Conservation (phyloP, 2,888 invertebrate genomes). For the Phengaris arion region DNA sequence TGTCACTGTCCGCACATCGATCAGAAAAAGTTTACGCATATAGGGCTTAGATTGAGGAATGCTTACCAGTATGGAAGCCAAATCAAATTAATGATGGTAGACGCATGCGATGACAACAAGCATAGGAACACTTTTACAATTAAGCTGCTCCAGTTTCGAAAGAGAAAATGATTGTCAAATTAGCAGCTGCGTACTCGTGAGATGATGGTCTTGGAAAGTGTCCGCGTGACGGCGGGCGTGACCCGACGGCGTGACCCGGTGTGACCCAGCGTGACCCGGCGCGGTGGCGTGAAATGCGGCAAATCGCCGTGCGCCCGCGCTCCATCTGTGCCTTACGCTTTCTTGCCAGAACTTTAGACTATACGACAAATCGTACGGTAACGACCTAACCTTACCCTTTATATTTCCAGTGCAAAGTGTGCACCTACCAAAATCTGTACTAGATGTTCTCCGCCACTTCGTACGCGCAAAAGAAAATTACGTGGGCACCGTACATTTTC, state of each 20-base stretch:
- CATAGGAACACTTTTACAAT: neutral
- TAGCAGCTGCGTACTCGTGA: conserved; percentile 36
- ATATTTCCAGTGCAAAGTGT: too few relatives aligned
- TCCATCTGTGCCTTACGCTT: conserved; percentile 47
- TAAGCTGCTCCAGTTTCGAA: conserved; percentile 19
- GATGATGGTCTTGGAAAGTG: conserved; percentile 56
- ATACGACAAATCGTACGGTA: conserved; percentile 36
- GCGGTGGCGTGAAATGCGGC: conserved; percentile 71
- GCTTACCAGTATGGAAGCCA: too few relatives aligned
- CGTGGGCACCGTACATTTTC: too few relatives aligned
- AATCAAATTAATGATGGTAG: too few relatives aligned
- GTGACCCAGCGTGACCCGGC: conserved; percentile 72
- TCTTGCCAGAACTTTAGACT: conserved; percentile 39
- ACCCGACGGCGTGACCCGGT: conserved; percentile 60
- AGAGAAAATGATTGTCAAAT: conserved; percentile 31
- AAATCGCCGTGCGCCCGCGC: conserved; percentile 76
- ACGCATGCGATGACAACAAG: neutral
- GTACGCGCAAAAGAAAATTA: too few relatives aligned
- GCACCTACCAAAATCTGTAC: too few relatives aligned
- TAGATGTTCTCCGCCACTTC: too few relatives aligned
- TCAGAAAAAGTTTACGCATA: too few relatives aligned
- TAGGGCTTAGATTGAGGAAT: too few relatives aligned
- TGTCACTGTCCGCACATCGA: too few relatives aligned
- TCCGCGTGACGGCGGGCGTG: conserved; percentile 71
- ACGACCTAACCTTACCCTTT: too few relatives aligned